A percentile compares a stretch with the other conserved stretches of the same genome.
phyloP scores from a whole-genome alignment of 2,113 vertebrate genomes.

The Mesoclemmys tuberculata region DNA sequence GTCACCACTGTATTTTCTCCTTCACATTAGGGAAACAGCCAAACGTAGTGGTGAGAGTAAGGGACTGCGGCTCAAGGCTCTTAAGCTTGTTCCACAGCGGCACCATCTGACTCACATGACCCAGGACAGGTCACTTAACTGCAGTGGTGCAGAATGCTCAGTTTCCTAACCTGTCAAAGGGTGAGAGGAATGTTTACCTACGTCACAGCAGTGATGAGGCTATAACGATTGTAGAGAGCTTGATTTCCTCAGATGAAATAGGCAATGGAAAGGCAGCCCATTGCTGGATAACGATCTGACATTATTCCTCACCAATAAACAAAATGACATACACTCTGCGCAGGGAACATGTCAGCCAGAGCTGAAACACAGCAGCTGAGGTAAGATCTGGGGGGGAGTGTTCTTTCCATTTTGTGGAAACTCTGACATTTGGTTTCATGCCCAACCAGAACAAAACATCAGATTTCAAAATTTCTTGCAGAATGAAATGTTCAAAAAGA shows the following conservation, averaged over 20 bases:
- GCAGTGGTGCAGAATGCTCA: accelerated
- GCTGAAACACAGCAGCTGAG: not conserved
- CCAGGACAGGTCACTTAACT: not conserved
- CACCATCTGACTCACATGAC: not conserved
- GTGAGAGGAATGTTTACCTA: not conserved
- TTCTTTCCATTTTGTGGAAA: not conserved
- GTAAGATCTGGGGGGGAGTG: not conserved
- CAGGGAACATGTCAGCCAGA: accelerated
- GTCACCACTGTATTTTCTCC: not conserved
- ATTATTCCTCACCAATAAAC: not conserved
- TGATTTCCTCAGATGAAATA: not conserved
- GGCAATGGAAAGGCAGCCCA: not conserved
- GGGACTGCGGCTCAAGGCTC: accelerated
- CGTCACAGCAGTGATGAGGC: accelerated
- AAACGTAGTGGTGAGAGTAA: accelerated
- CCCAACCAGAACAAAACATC: not conserved
- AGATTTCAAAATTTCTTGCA: not conserved
- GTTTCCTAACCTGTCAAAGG: accelerated
- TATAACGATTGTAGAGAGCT: not conserved
- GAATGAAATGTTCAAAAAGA: too few species aligned
- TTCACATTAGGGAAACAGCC: not conserved
- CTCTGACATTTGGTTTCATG: not conserved
- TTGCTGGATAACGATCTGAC: accelerated
- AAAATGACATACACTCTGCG: accelerated
- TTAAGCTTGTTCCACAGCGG: not conserved